Evolutionary conservation across 2,888 invertebrate genomes (phyloP).

Genomic region (Schizotus pectinicornis): DNA sequence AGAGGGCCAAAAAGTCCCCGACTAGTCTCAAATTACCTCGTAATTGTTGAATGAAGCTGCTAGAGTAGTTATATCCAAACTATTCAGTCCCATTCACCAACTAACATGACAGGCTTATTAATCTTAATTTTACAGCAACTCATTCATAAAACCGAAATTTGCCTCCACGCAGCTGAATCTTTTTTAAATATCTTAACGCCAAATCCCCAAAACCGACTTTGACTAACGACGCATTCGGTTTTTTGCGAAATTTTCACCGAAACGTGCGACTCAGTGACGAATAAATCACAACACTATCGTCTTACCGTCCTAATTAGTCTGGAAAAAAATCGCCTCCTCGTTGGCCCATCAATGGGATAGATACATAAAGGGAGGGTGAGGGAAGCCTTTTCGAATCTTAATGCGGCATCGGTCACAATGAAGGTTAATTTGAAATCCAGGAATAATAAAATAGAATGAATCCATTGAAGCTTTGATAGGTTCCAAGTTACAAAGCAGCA

Average conservation of each 20-base stretch:
- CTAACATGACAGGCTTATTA: no score
- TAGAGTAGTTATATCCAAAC: no score
- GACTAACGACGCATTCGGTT: no score
- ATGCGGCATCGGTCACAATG: constrained; percentile 47
- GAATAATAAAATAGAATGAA: constrained; percentile 49
- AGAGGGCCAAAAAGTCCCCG: no score
- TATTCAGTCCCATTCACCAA: no score
- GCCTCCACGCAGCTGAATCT: no score
- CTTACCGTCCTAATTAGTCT: constrained; percentile 43
- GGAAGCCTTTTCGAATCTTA: constrained; percentile 22
- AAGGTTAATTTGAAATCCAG: constrained; percentile 55
- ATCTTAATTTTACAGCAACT: no score
- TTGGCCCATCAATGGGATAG: constrained; percentile 22
- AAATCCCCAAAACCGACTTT: no score
- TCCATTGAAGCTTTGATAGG: constrained; percentile 50
- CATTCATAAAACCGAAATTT: no score
- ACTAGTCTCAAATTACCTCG: no score
- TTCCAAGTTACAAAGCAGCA: constrained; percentile 52
- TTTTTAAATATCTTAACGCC: no score
- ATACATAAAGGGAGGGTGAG: constrained; percentile 26
- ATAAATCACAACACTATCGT: constrained; percentile 41
- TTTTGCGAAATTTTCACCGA: constrained; percentile 14
- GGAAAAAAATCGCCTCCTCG: constrained; percentile 28
- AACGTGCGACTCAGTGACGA: constrained; percentile 20
- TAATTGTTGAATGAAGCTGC: no score